phyloP scores from a whole-genome alignment of 2,113 vertebrate species.

The Protomyctophum bolini region DNA sequence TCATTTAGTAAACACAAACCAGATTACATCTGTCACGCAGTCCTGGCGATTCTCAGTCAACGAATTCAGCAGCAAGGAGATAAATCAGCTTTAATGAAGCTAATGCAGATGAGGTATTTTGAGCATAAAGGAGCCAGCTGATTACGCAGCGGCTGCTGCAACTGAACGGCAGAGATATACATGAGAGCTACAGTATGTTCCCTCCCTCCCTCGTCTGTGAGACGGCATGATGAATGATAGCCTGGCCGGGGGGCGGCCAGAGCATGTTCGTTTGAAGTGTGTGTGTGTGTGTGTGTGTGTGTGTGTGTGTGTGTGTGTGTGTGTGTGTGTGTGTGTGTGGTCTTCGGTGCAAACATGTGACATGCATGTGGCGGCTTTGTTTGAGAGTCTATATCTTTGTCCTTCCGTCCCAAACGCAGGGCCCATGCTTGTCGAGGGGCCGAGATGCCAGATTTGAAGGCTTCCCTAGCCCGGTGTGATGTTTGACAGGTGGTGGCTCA shows the following conservation, averaged over 20 bases:
- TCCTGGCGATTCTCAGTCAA: constrained; percentile 54
- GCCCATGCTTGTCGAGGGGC: constrained; percentile 15
- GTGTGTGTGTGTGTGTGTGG: too few species aligned
- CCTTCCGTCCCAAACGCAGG: constrained; percentile 5
- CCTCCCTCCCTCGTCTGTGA: constrained; percentile 24
- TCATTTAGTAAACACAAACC: constrained; percentile 63
- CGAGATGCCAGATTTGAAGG: constrained; percentile 21
- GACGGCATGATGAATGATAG: constrained; percentile 67
- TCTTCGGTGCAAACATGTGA: constrained; percentile 29
- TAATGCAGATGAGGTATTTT: constrained; percentile 69
- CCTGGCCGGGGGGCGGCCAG: constrained; percentile 22
- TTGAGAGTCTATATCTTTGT: constrained; percentile 15
- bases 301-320: too few species aligned
- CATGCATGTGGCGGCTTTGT: constrained; percentile 51
- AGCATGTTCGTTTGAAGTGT: background rate
- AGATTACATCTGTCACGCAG: constrained; percentile 49
- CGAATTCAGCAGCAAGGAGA: constrained; percentile 54
- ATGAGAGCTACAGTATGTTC: constrained; percentile 16
- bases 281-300: too few species aligned
- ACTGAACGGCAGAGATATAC: constrained; percentile 44
- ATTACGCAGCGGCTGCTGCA: constrained; percentile 54
- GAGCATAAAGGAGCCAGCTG: constrained; percentile 50
- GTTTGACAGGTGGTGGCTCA: constrained; percentile 57
- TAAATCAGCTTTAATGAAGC: constrained; percentile 48
- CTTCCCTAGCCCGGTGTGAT: constrained; percentile 30